phyloP scores from a whole-genome alignment of 2,888 invertebrate species.

The Cephus spinipes region DNA sequence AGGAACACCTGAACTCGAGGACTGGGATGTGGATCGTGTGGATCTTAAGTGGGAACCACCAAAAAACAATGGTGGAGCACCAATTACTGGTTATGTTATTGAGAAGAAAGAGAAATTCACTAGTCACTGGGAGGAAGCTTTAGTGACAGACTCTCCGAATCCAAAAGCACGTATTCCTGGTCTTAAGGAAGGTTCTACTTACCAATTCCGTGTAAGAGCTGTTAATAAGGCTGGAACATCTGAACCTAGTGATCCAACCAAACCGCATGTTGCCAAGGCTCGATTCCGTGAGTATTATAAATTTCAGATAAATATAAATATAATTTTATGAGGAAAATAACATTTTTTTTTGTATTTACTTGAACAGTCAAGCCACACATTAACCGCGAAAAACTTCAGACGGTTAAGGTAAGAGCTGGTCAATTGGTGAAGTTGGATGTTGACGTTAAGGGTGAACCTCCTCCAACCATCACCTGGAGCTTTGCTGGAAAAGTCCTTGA shows the following conservation, averaged over 20 bases:
- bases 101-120: conserved; percentile 89
- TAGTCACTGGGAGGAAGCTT: conserved; percentile 84
- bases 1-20: conserved; percentile 85
- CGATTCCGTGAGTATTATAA: conserved; percentile 78
- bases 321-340: background rate
- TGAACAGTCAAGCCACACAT: conserved; percentile 90
- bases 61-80: conserved; percentile 81
- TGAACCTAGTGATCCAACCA: conserved; percentile 90
- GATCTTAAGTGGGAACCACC: conserved; percentile 88
- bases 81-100: conserved; percentile 87
- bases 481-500: conserved; percentile 77
- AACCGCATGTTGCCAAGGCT: conserved; percentile 88
- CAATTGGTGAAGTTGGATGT: conserved; percentile 92
- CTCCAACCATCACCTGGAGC: conserved; percentile 89
- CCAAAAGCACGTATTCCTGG: conserved; percentile 87
- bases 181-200: conserved; percentile 89
- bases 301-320: conserved; percentile 4
- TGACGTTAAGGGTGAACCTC: conserved; percentile 96
- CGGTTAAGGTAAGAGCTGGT: conserved; percentile 90
- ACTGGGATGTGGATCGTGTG: conserved; percentile 91
- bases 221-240: conserved; percentile 95
- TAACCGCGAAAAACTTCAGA: conserved; percentile 92
- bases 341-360: conserved; percentile 14
- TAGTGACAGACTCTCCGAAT: conserved; percentile 73
- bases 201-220: conserved; percentile 95